Base-by-base conservation (phyloP, 1,140 invertebrate species). In the Apolygus lucorum region DNA sequence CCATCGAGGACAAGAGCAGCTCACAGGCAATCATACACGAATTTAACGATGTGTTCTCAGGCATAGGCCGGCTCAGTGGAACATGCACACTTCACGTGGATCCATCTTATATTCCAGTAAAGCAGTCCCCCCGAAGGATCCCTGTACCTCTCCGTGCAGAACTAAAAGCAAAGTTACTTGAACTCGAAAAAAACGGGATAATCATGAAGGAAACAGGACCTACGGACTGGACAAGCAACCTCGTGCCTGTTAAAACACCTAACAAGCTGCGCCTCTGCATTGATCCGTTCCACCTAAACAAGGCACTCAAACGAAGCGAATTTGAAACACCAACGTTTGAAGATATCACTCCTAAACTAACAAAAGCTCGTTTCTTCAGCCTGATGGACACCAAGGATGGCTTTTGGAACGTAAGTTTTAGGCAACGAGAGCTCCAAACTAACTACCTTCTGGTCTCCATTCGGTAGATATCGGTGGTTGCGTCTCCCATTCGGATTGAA, bases 401-500 rank as follows among this genome's bases (percentile, higher is more conserved):
- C 0, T 74, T 74, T 67, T 72, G 66, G 26, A 72, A 73, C 2
- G 29, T 72, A 2, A 28, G 26, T 2, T 63, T 74, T 42, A 62
- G n/a, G 73, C 69, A 26, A 70, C 8, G 34, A 49, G 17, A 49
- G 34, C 17, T 49, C 34, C 8, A 49, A 49, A 49, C 34, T 49
- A 74, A 77, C 75, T 21, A 82, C 82, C 28, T 82, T 82, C 74
- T 42, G 65, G 28, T 42, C 65, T 2, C 79, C 79, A n/a, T 81
- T 79, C 76, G 80, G 78, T 0, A 70, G 77, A 63, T 82, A 75
- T 72, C 72, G 74, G 34, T 80, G 76, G 70, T 72, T 73, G 27
- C 73, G 80, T 54, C 68, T 81, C n/a, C 78, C 79, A 2, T 81
- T 82, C 73, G 79, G 79, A 2, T 73, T 82, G 2, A 73, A 67